Base-by-base conservation (phyloP, 2,113 vertebrate species). In the Phyllopteryx taeniolatus region DNA sequence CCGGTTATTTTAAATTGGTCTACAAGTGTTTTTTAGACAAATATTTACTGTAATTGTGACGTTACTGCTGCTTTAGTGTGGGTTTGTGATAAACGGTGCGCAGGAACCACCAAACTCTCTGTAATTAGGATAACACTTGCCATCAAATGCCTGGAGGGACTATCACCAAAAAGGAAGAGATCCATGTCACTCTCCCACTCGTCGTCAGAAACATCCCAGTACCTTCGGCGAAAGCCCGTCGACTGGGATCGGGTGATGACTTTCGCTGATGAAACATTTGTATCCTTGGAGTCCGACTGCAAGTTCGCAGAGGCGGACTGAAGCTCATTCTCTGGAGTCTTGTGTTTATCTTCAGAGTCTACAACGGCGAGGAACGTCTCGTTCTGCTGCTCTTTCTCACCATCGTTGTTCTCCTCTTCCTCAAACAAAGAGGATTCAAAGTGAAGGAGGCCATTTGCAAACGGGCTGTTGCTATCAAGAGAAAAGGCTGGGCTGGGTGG, bases 361-460 rank as follows among this genome's bases (percentile, higher is more conserved):
- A 44, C 61, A 7, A 27, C 1, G 17, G 72, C 56, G 0, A 73
- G 73, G 11, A 0, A 51, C 0, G 20, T 3, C n/a, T 46, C 61
- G 19, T 54, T 57, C 44, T 8, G 71, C 43, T 68, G 78, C n/a
- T 74, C 81, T 2, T 86, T 68, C 0, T 79, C 66, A 11, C 60
- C 27, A 17, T n/a, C 57, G 22, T 78, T 77, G 17, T 88, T 69
- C 2, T 92, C 89, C 0, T 93, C 91, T 5, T 92, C 92, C 78
- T 92, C 93, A 46, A 93, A 93, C 79, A 93, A 75, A 72, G 91
- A 90, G 3, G 93, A 93, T 27, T 93, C 92, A 60, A 93, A 93
- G 75, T 93, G 92, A 49, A 94, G 89, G 68, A 90, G 85, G 63
- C 91, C 90, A 3, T 93, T 93, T 0, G 91, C 90, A 17, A 92